Evolutionary conservation across 2,888 invertebrate genomes (phyloP).

Genomic region (Diaprepes abbreviatus): DNA sequence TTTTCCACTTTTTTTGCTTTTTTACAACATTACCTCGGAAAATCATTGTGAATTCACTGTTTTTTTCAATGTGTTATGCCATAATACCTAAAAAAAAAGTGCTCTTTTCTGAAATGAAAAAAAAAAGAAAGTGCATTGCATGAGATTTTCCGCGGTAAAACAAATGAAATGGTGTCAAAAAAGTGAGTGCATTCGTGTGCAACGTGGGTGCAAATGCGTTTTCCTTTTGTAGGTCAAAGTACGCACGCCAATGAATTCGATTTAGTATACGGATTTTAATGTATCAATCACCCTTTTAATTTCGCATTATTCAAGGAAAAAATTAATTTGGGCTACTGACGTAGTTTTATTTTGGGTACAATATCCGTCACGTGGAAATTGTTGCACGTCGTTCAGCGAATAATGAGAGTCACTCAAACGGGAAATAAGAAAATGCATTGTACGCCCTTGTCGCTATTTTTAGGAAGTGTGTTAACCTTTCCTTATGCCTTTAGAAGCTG

Average conservation of each 20-base stretch:
- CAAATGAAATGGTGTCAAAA: background rate
- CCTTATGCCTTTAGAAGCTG: constrained; percentile 45
- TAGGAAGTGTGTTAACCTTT: constrained; percentile 52
- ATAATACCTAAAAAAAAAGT: constrained; percentile 1
- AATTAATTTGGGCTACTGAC: constrained; percentile 8
- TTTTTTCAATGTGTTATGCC: background rate
- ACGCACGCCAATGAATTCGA: constrained; percentile 18
- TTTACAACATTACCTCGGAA: background rate
- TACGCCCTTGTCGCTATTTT: constrained; percentile 54
- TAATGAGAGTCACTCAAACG: constrained; percentile 1
- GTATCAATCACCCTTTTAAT: constrained; percentile 4
- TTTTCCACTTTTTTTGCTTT: background rate
- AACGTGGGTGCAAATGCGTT: constrained; percentile 20
- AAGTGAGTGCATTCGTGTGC: constrained; percentile 17
- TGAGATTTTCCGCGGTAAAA: background rate
- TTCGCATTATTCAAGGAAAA: constrained; percentile 6
- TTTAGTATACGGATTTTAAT: constrained; percentile 18
- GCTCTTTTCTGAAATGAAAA: no score
- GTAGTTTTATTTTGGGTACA: constrained; percentile 3
- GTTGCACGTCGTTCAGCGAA: background rate
- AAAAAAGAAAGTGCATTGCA: constrained; percentile 11
- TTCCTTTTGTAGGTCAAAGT: constrained; percentile 30
- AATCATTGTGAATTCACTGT: background rate
- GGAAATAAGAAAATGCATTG: constrained; percentile 23
- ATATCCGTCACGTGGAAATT: background rate